phyloP scores from a whole-genome alignment of 2,888 invertebrate genomes.

The Eudemis profundana region DNA sequence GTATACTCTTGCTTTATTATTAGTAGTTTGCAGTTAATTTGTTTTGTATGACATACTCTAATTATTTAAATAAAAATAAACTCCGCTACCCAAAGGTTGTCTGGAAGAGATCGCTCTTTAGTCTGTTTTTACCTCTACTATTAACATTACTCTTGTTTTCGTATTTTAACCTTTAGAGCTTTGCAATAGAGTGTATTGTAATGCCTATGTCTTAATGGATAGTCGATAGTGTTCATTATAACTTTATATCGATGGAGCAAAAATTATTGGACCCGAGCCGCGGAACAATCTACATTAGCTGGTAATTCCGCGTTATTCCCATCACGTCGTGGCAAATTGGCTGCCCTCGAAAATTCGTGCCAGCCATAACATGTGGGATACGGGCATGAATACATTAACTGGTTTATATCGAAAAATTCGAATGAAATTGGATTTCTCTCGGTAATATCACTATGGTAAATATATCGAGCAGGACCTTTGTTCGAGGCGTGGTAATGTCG shows the following conservation, averaged over 20 bases:
- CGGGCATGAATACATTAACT: slow-evolving; percentile 65
- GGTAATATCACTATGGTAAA: slow-evolving; percentile 53
- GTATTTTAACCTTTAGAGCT: too few species aligned
- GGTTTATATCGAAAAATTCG: slow-evolving; percentile 57
- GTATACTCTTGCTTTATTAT: too few species aligned
- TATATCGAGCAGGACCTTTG: slow-evolving; percentile 21
- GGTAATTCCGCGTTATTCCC: slow-evolving; percentile 62
- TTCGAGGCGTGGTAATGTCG: background rate
- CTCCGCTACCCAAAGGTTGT: too few species aligned
- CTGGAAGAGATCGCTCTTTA: too few species aligned
- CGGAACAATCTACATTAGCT: slow-evolving; percentile 60
- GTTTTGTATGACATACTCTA: too few species aligned
- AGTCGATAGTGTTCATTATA: background rate
- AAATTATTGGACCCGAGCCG: slow-evolving; percentile 48
- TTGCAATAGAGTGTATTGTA: too few species aligned
- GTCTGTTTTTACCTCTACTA: too few species aligned
- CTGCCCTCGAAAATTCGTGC: slow-evolving; percentile 60
- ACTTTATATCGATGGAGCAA: slow-evolving; percentile 16
- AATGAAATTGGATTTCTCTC: slow-evolving; percentile 59
- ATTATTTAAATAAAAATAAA: too few species aligned
- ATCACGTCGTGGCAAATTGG: slow-evolving; percentile 69
- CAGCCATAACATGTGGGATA: slow-evolving; percentile 61
- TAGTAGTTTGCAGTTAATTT: too few species aligned
- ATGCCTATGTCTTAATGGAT: too few species aligned
- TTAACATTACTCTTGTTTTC: too few species aligned